Percentiles rank a stretch among this genome's conserved stretches.
phyloP scores from a whole-genome alignment of 2,888 invertebrate genomes.

The Serripes groenlandicus region DNA sequence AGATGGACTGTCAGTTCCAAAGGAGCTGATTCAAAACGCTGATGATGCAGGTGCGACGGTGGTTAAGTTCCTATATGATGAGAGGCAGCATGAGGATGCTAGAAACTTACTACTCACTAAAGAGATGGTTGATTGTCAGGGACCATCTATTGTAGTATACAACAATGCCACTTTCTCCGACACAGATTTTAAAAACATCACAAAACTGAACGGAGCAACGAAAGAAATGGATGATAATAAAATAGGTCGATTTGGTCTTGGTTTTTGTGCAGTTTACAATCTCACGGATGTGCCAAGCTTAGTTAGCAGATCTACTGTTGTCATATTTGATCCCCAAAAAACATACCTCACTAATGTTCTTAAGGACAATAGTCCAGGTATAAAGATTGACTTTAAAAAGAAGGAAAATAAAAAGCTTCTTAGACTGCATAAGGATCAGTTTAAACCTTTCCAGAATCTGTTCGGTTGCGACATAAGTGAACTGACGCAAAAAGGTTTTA shows the following conservation, averaged over 20 bases:
- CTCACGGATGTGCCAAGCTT: constrained; percentile 85
- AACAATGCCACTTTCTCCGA: constrained; percentile 83
- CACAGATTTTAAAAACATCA: constrained; percentile 82
- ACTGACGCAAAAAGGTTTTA: constrained; percentile 38
- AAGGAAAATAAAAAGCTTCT: constrained; percentile 46
- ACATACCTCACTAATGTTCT: constrained; percentile 73
- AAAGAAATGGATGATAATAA: constrained; percentile 79
- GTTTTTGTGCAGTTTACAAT: constrained; percentile 85
- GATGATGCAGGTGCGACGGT: constrained; percentile 81
- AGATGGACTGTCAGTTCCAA: constrained; percentile 83
- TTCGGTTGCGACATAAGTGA: constrained; percentile 71
- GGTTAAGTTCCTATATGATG: constrained; percentile 81
- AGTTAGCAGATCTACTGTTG: constrained; percentile 79
- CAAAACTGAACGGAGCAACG: constrained; percentile 82
- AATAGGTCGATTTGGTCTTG: constrained; percentile 84
- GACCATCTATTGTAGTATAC: constrained; percentile 84
- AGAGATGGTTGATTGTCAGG: constrained; percentile 82
- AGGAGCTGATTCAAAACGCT: constrained; percentile 83
- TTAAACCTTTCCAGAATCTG: constrained; percentile 76
- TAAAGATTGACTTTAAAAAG: constrained; percentile 36
- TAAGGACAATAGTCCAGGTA: constrained; percentile 28
- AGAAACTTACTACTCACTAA: constrained; percentile 75
- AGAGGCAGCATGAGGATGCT: constrained; percentile 76
- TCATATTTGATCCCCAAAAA: constrained; percentile 85
- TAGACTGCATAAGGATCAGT: constrained; percentile 71